Percentiles rank a stretch among this genome's conserved stretches.
phyloP scores from a whole-genome alignment of 2,888 invertebrate genomes.

The Selenia dentaria region DNA sequence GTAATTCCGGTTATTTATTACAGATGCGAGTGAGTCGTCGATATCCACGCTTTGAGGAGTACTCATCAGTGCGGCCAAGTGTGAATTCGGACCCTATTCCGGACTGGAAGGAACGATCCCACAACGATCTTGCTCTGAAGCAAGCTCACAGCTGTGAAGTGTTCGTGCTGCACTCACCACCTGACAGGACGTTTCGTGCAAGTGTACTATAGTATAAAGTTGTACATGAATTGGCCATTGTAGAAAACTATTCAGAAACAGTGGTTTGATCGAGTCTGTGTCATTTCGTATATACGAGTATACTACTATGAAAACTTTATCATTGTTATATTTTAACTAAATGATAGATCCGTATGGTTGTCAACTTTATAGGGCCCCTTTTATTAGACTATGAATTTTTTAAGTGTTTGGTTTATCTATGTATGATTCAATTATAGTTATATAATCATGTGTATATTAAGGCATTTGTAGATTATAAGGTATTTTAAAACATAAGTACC shows the following conservation, averaged over 20 bases:
- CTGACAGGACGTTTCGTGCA: slow-evolving; percentile 32
- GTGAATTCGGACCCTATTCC: slow-evolving; percentile 60
- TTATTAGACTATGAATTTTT: too few relatives aligned
- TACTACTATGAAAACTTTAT: too few relatives aligned
- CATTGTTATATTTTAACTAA: too few relatives aligned
- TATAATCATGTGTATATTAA: too few relatives aligned
- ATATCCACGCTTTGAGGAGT: slow-evolving; percentile 57
- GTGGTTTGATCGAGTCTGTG: not conserved
- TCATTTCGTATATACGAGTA: too few relatives aligned
- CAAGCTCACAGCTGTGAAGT: slow-evolving; percentile 59
- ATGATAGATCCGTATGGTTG: too few relatives aligned
- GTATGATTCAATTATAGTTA: too few relatives aligned
- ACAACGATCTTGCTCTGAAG: slow-evolving; percentile 37
- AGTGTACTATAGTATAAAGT: slow-evolving; percentile 11
- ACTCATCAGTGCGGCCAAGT: slow-evolving; percentile 49
- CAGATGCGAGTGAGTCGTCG: slow-evolving; percentile 47
- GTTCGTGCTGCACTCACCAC: slow-evolving; percentile 54
- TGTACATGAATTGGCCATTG: not conserved
- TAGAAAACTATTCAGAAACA: not conserved
- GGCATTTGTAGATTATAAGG: too few relatives aligned
- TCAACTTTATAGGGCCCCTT: too few relatives aligned
- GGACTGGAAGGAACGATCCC: slow-evolving; percentile 51
- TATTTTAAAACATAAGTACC: too few relatives aligned
- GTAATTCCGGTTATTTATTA: slow-evolving; percentile 1
- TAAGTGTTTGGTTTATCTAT: too few relatives aligned